Conservation (phyloP, 2,888 invertebrate genomes). For the Acleris emargana region DNA sequence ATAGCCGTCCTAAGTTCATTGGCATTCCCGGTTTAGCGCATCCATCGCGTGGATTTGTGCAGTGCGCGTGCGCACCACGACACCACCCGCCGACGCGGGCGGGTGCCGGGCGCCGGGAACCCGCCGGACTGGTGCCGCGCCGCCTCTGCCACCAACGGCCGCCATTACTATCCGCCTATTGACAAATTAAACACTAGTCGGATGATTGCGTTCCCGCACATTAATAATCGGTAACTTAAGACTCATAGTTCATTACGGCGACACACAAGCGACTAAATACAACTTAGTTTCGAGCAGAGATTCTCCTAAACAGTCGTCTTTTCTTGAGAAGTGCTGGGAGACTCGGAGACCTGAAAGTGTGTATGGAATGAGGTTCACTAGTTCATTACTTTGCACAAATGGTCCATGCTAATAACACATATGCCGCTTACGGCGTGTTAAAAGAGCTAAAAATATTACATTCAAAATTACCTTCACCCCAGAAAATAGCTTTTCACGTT, state of each 20-base stretch:
- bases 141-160: constrained; percentile 67
- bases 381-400: no score
- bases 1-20: constrained; percentile 81
- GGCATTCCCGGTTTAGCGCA: constrained; percentile 80
- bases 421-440: no score
- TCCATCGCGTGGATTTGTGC: constrained; percentile 78
- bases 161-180: constrained; percentile 80
- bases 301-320: no score
- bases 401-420: no score
- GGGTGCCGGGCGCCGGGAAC: constrained; percentile 45
- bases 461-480: no score
- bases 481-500: no score
- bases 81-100: constrained; percentile 32
- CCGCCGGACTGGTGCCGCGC: constrained; percentile 68
- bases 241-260: neutral
- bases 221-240: constrained; percentile 24
- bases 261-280: no score
- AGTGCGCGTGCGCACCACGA: constrained; percentile 61
- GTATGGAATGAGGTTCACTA: no score
- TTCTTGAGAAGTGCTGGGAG: no score
- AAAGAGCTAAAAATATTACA: no score
- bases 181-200: constrained; percentile 68
- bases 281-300: no score
- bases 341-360: no score
- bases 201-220: constrained; percentile 34